Evolutionary conservation across 2,113 vertebrate species (phyloP).

Genomic region (Heloderma charlesbogerti): DNA sequence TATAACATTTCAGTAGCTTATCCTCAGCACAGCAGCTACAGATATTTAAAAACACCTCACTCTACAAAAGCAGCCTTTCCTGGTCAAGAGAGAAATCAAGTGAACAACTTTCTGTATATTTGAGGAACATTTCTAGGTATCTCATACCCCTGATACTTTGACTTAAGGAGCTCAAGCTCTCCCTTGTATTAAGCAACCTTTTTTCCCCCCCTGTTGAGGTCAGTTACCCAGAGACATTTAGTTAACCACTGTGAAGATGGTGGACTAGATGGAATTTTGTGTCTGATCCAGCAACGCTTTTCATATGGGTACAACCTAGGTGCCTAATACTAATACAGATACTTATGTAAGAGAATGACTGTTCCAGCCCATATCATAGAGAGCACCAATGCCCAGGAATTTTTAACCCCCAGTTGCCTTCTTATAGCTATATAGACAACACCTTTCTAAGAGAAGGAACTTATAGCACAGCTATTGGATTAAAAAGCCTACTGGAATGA

Average conservation of each 20-base stretch:
- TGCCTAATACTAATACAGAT: not conserved
- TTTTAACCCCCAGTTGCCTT: not conserved
- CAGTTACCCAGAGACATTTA: not conserved
- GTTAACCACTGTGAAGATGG: not conserved
- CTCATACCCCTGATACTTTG: not conserved
- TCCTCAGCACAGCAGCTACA: not conserved
- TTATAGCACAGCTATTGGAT: not conserved
- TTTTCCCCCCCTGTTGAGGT: not conserved
- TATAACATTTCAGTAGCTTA: not conserved
- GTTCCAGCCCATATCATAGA: not conserved
- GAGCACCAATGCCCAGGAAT: too few relatives aligned
- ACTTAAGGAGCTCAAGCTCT: not conserved
- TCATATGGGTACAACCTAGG: too few relatives aligned
- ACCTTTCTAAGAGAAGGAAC: not conserved
- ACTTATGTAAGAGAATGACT: not conserved
- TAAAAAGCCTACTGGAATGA: not conserved
- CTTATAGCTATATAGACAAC: not conserved
- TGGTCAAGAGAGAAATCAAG: not conserved
- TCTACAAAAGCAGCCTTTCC: not conserved
- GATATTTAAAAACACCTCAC: not conserved
- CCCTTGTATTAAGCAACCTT: not conserved
- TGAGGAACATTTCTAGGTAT: not conserved
- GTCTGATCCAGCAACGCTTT: not conserved
- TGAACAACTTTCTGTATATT: not conserved
- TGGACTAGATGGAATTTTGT: not conserved